phyloP scores from a whole-genome alignment of 1,140 invertebrate genomes.

The Drosophila miranda region DNA sequence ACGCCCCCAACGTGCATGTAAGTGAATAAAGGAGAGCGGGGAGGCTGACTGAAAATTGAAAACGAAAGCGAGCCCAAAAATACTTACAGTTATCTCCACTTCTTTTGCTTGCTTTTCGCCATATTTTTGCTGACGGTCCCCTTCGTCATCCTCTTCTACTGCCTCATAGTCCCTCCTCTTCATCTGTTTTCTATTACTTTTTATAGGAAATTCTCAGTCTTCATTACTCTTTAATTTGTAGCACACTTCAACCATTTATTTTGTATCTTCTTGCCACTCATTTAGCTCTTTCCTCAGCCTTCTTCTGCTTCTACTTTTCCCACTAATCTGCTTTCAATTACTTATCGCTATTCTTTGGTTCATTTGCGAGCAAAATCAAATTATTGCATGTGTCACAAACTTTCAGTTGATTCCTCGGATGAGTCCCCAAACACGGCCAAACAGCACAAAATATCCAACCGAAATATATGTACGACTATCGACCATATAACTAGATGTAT shows the following conservation, averaged over 20 bases:
- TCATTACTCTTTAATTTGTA: background rate
- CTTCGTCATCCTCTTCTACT: too few relatives aligned
- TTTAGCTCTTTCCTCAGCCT: too few relatives aligned
- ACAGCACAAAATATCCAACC: background rate
- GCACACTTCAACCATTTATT: background rate
- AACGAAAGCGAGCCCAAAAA: conserved; percentile 7
- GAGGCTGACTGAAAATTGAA: conserved; percentile 56
- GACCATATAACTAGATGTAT: conserved; percentile 26
- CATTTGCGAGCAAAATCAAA: conserved; percentile 61
- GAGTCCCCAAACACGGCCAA: conserved; percentile 36
- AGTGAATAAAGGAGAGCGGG: background rate
- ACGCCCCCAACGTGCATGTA: conserved; percentile 43
- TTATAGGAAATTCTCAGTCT: background rate
- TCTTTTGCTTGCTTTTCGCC: conserved; percentile 5
- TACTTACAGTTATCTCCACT: background rate
- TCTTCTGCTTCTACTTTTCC: too few relatives aligned
- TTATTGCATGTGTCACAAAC: conserved; percentile 73
- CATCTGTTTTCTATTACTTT: too few relatives aligned
- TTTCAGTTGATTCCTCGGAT: conserved; percentile 37
- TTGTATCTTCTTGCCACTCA: too few relatives aligned
- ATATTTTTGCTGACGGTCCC: too few relatives aligned
- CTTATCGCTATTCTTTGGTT: too few relatives aligned
- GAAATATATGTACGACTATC: too few relatives aligned
- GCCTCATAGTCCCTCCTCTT: background rate
- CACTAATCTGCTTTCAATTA: too few relatives aligned